phyloP scores from a whole-genome alignment of 2,797 vertebrate genomes.

The Leptatherina wallacei region DNA sequence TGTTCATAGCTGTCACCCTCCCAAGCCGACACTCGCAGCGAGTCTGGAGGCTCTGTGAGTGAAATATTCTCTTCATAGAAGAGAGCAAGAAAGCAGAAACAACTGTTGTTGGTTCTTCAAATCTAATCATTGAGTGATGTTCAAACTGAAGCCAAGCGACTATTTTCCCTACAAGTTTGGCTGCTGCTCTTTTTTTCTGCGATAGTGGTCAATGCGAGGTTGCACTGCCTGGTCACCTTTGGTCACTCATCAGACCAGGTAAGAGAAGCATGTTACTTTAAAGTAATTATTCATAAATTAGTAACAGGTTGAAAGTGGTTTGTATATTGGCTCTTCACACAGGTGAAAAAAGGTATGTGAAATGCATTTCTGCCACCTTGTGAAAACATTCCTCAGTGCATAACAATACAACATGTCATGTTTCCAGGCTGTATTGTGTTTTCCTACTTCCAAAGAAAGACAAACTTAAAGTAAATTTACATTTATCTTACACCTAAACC shows the following conservation, averaged over 20 bases:
- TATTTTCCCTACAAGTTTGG: not conserved
- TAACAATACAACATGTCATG: not conserved
- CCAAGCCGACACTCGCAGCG: slow-evolving; percentile 15
- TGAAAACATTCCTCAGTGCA: not conserved
- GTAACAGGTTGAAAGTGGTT: not conserved
- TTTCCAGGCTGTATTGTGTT: not conserved
- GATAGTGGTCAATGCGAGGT: slow-evolving; percentile 47
- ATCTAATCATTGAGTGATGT: not conserved
- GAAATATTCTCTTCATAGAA: slow-evolving; percentile 21
- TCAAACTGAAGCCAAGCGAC: slow-evolving; percentile 3
- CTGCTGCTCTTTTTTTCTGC: slow-evolving; percentile 28
- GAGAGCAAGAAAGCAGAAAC: slow-evolving; percentile 9
- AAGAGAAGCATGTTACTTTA: slow-evolving; percentile 40
- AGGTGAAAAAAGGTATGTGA: too few relatives aligned
- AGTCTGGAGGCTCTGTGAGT: slow-evolving; percentile 15
- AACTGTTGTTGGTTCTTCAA: not conserved
- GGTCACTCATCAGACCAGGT: slow-evolving; percentile 65
- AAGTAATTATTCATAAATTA: not conserved
- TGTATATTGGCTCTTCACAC: too few relatives aligned
- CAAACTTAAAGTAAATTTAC: not conserved
- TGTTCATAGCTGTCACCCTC: slow-evolving; percentile 75
- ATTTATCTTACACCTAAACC: not conserved
- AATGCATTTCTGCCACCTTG: too few relatives aligned
- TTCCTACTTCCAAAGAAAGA: not conserved
- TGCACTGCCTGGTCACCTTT: slow-evolving; percentile 23